Evolutionary conservation across 2,113 vertebrate genomes (phyloP).

Genomic region (Carlito syrichta): DNA sequence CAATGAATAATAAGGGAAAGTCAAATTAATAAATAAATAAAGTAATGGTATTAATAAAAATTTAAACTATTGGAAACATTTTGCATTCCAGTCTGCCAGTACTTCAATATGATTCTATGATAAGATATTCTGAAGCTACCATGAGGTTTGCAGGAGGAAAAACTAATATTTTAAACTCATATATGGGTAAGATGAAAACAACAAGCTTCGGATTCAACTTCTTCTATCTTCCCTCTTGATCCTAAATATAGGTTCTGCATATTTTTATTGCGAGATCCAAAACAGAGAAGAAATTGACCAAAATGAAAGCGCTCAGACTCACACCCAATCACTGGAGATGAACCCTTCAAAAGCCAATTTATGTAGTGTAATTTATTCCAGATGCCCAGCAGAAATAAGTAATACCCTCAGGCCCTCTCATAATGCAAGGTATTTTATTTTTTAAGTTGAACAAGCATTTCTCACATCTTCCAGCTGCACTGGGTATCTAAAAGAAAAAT

Average conservation of each 20-base stretch:
- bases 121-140: background rate
- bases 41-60: background rate
- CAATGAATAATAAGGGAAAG: background rate
- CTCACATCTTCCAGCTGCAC: background rate
- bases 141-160: background rate
- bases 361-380: background rate
- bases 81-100: background rate
- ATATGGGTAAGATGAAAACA: background rate
- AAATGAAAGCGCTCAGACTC: background rate
- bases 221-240: background rate
- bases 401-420: background rate
- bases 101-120: background rate
- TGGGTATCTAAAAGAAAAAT: background rate
- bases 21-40: background rate
- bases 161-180: background rate
- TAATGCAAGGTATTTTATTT: slow-evolving; percentile 10
- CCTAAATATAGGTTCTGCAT: background rate
- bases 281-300: background rate
- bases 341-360: background rate
- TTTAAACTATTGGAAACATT: background rate
- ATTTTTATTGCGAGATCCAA: background rate
- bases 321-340: background rate
- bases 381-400: background rate
- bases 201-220: background rate
- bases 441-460: background rate